Conservation (phyloP, 2,888 invertebrate species). For the Callosobruchus maculatus region DNA sequence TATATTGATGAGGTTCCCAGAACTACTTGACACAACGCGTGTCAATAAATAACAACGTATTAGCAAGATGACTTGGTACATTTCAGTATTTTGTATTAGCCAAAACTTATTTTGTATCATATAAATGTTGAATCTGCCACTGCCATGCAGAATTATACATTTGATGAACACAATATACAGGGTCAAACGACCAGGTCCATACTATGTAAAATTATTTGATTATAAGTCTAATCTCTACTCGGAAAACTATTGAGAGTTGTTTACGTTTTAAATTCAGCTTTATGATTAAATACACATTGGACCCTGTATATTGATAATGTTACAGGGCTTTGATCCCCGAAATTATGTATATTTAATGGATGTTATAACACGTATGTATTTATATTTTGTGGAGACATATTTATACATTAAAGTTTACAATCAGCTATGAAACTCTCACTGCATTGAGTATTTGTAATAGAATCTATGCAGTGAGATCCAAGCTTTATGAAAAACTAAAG, state of each 20-base stretch:
- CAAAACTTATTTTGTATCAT: background rate
- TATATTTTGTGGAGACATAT: background rate
- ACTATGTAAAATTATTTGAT: no score
- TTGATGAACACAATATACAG: constrained; percentile 19
- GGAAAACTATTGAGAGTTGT: no score
- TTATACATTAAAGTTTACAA: background rate
- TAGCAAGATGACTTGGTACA: background rate
- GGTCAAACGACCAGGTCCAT: no score
- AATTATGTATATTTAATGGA: background rate
- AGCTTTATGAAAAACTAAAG: background rate
- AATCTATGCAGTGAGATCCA: background rate
- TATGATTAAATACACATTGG: no score
- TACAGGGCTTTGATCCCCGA: no score
- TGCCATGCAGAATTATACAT: constrained; percentile 50
- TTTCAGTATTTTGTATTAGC: background rate
- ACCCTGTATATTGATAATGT: no score
- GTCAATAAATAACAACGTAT: background rate
- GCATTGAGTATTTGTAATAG: no score
- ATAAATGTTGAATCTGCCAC: constrained; percentile 49
- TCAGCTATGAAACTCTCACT: background rate
- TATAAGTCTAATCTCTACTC: no score
- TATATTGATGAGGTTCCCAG: no score
- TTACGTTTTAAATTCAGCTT: no score
- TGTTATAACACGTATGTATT: background rate
- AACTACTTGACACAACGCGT: constrained; percentile 8